Evolutionary conservation across 2,888 invertebrate genomes (phyloP).

Genomic region (Conomelus anceps): DNA sequence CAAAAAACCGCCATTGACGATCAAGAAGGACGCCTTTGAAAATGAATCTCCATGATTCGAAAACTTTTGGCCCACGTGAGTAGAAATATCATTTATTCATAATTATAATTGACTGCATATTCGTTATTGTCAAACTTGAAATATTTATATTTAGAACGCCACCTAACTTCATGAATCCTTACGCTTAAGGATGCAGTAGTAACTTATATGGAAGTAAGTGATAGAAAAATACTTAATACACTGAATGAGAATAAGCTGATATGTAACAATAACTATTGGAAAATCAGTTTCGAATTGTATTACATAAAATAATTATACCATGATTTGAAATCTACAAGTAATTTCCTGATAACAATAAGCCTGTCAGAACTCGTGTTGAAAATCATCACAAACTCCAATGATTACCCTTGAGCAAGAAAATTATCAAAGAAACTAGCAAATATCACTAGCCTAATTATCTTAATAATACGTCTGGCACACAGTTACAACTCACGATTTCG

Average conservation of each 20-base stretch:
- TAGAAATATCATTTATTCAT: too few species aligned
- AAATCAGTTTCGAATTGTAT: not conserved
- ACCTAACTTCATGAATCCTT: too few species aligned
- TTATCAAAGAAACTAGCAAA: not conserved
- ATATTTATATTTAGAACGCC: too few species aligned
- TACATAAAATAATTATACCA: not conserved
- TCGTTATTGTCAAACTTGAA: too few species aligned
- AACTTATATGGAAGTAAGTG: too few species aligned
- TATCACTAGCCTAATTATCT: not conserved
- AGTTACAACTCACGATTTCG: not conserved
- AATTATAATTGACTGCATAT: too few species aligned
- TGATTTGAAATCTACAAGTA: not conserved
- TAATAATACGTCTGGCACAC: not conserved
- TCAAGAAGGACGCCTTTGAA: too few species aligned
- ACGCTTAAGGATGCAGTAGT: too few species aligned
- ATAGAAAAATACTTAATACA: too few species aligned
- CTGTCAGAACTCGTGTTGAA: not conserved
- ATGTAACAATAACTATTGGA: not conserved
- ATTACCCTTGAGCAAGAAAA: not conserved
- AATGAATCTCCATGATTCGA: too few species aligned
- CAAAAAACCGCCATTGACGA: too few species aligned
- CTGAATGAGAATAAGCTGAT: not conserved
- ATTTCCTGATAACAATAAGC: not conserved
- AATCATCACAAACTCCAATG: not conserved
- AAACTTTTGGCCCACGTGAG: too few species aligned